Evolutionary conservation across 2,888 invertebrate species (phyloP).

Genomic region (Lumbricus terrestris): DNA sequence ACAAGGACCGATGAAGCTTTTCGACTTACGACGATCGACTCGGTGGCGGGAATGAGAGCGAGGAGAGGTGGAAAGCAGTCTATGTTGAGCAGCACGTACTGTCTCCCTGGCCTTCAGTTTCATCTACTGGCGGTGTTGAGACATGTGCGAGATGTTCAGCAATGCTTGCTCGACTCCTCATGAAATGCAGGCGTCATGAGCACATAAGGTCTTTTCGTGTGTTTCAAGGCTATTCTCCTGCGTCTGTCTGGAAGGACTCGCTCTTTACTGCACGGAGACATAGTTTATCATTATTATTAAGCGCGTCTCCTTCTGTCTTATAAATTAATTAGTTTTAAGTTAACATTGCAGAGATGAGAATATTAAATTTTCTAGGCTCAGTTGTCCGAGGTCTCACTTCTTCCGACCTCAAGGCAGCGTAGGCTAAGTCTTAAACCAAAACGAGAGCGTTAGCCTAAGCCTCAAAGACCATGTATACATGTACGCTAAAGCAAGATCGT

Average conservation of each 20-base stretch:
- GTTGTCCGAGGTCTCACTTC: background rate
- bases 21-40: too few relatives aligned
- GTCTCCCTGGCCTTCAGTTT: slow-evolving; percentile 3
- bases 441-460: too few relatives aligned
- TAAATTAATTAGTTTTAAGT: too few relatives aligned
- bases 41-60: too few relatives aligned
- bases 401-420: too few relatives aligned
- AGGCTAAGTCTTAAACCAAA: too few relatives aligned
- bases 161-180: background rate
- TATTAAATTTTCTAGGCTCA: background rate
- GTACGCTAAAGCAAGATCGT: too few relatives aligned
- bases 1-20: too few relatives aligned
- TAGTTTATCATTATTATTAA: too few relatives aligned
- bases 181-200: background rate
- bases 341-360: background rate
- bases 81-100: background rate
- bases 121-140: background rate
- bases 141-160: slow-evolving; percentile 3
- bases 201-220: background rate
- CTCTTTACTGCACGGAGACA: background rate
- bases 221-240: background rate
- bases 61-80: background rate
- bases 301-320: too few relatives aligned
- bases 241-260: background rate
- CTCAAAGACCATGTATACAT: too few relatives aligned